phyloP scores from a whole-genome alignment of 2,113 vertebrate genomes.

The Eidolon helvum region DNA sequence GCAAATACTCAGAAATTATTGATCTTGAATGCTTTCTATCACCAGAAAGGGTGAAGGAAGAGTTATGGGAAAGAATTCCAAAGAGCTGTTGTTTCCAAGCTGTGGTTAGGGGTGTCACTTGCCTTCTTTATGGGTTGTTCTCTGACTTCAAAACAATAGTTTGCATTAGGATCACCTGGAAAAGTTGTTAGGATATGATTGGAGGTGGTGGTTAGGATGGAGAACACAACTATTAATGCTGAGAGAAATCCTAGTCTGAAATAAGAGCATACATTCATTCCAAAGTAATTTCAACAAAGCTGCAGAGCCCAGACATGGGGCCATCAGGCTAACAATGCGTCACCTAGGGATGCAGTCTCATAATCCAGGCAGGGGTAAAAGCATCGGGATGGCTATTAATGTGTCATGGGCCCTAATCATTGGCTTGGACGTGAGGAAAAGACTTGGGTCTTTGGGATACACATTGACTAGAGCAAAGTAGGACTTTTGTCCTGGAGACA shows the following conservation, averaged over 20 bases:
- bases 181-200: not conserved
- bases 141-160: not conserved
- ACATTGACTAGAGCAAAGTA: not conserved
- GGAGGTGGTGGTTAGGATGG: not conserved
- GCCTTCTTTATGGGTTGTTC: not conserved
- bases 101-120: not conserved
- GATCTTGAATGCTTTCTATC: not conserved
- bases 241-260: not conserved
- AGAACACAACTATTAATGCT: not conserved
- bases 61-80: not conserved
- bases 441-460: not conserved
- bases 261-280: too few relatives aligned
- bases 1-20: not conserved
- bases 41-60: not conserved
- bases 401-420: not conserved
- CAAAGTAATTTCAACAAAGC: not conserved
- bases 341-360: not conserved
- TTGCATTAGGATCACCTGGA: not conserved
- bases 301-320: not conserved
- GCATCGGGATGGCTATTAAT: not conserved
- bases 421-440: not conserved
- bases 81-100: not conserved
- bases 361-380: not conserved
- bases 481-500: not conserved
- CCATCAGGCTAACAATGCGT: accelerated